These are phyloP conservation scores for Meiosimyza platycephala DNA, from an alignment of 2,888 invertebrate species.

Conservation along the genomic window DNA sequence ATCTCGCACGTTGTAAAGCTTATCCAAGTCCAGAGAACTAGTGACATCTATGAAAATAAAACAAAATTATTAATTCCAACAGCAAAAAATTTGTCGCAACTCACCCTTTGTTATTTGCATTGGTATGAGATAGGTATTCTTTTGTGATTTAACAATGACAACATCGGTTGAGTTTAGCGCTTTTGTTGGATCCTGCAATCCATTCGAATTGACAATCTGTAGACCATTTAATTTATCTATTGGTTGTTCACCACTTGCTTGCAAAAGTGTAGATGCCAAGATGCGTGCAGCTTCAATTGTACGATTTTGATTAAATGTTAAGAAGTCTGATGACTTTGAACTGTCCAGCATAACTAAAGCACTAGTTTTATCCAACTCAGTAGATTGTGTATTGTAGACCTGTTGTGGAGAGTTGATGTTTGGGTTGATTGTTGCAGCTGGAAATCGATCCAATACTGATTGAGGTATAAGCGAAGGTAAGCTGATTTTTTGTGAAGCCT, in stretches of 20 bases:
- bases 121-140: slow-evolving; percentile 51
- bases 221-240: slow-evolving; percentile 38
- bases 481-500: slow-evolving; percentile 32
- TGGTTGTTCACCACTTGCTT: slow-evolving; percentile 42
- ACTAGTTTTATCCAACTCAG: not conserved
- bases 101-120: slow-evolving; percentile 43
- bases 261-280: slow-evolving; percentile 46
- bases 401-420: not conserved
- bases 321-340: slow-evolving; percentile 36
- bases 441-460: slow-evolving; percentile 38
- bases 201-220: slow-evolving; percentile 30
- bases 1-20: slow-evolving; percentile 48
- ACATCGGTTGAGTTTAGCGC: slow-evolving; percentile 46
- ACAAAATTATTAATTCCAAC: not conserved
- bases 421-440: slow-evolving; percentile 28
- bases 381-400: not conserved
- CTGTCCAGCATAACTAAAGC: slow-evolving; percentile 46
- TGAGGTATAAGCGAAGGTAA: slow-evolving; percentile 45
- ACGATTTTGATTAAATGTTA: slow-evolving; percentile 45
- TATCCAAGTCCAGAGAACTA: slow-evolving; percentile 40
- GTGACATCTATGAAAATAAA: slow-evolving; percentile 39
- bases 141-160: slow-evolving; percentile 50
- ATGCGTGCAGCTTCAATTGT: slow-evolving; percentile 49
- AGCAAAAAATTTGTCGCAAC: not conserved
- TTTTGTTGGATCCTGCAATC: slow-evolving; percentile 1